Conservation (phyloP, 2,888 invertebrate species). For the Caenorhabditis virilis region DNA sequence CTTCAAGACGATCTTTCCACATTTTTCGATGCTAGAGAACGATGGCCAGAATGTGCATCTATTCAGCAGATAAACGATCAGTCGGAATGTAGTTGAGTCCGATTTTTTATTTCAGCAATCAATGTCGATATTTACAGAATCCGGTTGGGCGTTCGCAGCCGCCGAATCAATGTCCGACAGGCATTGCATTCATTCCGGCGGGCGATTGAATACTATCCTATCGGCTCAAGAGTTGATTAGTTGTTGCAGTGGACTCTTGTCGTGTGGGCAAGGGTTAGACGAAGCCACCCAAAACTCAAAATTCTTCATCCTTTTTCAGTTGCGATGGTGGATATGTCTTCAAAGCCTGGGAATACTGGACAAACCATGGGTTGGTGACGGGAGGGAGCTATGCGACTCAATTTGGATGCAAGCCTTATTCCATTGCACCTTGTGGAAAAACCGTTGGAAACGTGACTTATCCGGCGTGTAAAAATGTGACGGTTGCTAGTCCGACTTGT, state of each 20-base stretch:
- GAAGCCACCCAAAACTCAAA: constrained; percentile 80
- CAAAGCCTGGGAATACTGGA: constrained; percentile 36
- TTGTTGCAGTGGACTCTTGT: constrained; percentile 62
- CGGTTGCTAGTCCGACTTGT: constrained; percentile 24
- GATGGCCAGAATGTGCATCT: constrained; percentile 36
- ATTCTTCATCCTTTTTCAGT: constrained; percentile 8
- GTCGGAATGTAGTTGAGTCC: constrained; percentile 43
- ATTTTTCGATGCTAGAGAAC: constrained; percentile 34
- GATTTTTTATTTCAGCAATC: no score
- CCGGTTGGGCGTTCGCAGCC: constrained; percentile 79
- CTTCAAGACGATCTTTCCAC: constrained; percentile 32
- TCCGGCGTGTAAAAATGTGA: constrained; percentile 9
- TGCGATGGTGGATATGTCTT: constrained; percentile 42
- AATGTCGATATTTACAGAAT: no score
- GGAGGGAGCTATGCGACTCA: constrained; percentile 31
- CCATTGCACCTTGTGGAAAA: constrained; percentile 37
- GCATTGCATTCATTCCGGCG: constrained; percentile 70
- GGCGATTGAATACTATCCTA: constrained; percentile 59
- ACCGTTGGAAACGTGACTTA: constrained; percentile 16
- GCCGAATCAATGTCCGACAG: constrained; percentile 72
- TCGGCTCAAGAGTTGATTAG: constrained; percentile 71
- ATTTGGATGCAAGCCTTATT: constrained; percentile 42
- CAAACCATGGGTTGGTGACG: constrained; percentile 29
- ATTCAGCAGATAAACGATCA: constrained; percentile 40
- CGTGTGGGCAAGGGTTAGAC: constrained; percentile 70